Evolutionary conservation across 2,113 vertebrate species (phyloP), one percentile per base, ranked within the genome.

Genomic region (Dolichallabes microphthalmus): DNA sequence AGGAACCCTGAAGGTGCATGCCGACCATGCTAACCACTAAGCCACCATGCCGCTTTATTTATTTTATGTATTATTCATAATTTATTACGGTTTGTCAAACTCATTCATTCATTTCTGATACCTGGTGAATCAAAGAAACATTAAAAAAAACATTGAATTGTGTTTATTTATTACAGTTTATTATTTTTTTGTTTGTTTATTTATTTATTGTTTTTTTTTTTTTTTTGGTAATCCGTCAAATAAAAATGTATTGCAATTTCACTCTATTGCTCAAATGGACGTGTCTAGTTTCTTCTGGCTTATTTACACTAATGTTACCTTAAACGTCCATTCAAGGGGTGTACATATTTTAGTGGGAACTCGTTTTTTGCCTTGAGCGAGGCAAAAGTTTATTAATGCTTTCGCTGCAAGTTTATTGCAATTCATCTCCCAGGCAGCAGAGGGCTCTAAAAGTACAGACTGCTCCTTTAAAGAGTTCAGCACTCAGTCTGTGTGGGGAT

Each of bases 381-480:
- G 25, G 45, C 20, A 73, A 50, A 76, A 58, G 27, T 78, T 20
- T 50, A 45, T 77, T 57, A 57, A 57, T 78, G 53, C 52, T 58
- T 78, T 78, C 53, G 10, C 32, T 78, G 74, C 74, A 76, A 3
- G 53, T 76, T 76, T 55, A 55, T 55, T 78, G 75, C 75, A 78
- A 13, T 78, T 78, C 75, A 78, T 32, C 4, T 57, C 9, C 9
- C 27, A 78, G 52, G 53, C 75, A 78, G 52, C 53, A 78, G 75
- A 58, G 75, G 75, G 75, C 75, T 78, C 75, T 78, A n/a, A 58
- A 78, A 78, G 32, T 78, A 32, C 53, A 57, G n/a, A 78, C 75
- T 32, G n/a, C 75, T 32, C 52, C 75, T 78, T 78, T 78, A 55
- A 78, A 55, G 3, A 52, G 22, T 53, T 75, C 74, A 57, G 50